These are phyloP conservation scores for Anagyrus pseudococci DNA, from an alignment of 2,888 invertebrate species.

Conservation along the genomic window DNA sequence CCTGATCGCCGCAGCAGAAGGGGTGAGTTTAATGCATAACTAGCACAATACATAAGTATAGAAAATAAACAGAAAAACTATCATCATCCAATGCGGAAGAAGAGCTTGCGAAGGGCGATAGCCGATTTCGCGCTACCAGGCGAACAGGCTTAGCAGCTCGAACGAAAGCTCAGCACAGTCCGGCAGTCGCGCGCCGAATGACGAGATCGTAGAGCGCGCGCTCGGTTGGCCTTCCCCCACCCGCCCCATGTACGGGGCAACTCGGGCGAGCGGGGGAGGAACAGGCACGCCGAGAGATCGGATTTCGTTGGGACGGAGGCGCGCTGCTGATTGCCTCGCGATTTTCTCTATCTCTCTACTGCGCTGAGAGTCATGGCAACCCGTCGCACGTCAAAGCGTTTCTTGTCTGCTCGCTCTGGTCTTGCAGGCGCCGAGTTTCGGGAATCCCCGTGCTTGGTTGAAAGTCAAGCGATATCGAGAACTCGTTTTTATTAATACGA, in stretches of 20 bases:
- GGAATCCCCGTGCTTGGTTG: no score
- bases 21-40: constrained; percentile 62
- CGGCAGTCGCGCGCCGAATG: constrained; percentile 25
- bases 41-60: no score
- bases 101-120: no score
- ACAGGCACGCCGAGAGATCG: background rate
- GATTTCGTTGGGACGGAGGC: constrained; percentile 1
- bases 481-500: no score
- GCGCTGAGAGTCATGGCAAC: no score
- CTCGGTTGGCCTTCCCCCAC: background rate
- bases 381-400: background rate
- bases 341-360: background rate
- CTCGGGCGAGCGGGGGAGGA: background rate
- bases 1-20: constrained; percentile 61
- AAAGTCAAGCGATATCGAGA: no score
- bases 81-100: no score
- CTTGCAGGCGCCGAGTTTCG: no score
- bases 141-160: background rate
- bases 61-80: no score
- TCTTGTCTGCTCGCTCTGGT: no score
- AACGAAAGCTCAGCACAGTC: constrained; percentile 7
- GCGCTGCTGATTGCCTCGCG: background rate
- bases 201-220: constrained; percentile 7
- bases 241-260: background rate
- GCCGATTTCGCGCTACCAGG: background rate